Evolutionary conservation across 1,140 invertebrate species (phyloP).

Genomic region (Sminthurides bifidus): DNA sequence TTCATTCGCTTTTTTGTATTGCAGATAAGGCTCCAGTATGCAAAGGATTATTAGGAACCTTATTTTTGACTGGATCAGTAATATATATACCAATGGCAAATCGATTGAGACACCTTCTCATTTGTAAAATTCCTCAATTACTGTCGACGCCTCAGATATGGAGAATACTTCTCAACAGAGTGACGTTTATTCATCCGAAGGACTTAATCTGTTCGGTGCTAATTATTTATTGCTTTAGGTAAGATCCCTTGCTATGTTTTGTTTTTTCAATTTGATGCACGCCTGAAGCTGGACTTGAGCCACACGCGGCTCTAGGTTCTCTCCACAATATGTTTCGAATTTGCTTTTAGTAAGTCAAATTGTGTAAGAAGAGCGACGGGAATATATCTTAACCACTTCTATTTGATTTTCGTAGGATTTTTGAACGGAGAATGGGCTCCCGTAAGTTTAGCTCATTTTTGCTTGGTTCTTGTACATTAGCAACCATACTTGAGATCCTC

Average conservation of each 20-base stretch:
- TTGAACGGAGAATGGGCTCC: constrained; percentile 46
- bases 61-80: constrained; percentile 41
- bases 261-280: no score
- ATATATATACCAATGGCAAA: constrained; percentile 40
- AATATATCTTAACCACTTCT: no score
- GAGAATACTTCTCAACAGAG: constrained; percentile 39
- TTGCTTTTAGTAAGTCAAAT: no score
- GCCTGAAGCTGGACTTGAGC: no score
- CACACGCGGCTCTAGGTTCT: no score
- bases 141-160: constrained; percentile 39
- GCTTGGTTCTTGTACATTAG: constrained; percentile 38
- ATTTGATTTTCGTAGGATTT: constrained; percentile 39
- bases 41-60: constrained; percentile 39
- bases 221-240: constrained; percentile 45
- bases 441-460: constrained; percentile 43
- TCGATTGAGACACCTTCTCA: constrained; percentile 37
- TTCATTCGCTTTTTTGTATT: constrained; percentile 22
- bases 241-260: no score
- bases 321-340: no score
- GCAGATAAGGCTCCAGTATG: constrained; percentile 42
- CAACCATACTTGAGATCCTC: constrained; percentile 38
- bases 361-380: no score
- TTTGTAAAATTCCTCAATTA: constrained; percentile 37
- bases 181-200: constrained; percentile 44
- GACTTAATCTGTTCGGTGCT: constrained; percentile 43